Evolutionary conservation across 2,797 vertebrate species (phyloP).

Genomic region (Brotogeris chrysoptera): DNA sequence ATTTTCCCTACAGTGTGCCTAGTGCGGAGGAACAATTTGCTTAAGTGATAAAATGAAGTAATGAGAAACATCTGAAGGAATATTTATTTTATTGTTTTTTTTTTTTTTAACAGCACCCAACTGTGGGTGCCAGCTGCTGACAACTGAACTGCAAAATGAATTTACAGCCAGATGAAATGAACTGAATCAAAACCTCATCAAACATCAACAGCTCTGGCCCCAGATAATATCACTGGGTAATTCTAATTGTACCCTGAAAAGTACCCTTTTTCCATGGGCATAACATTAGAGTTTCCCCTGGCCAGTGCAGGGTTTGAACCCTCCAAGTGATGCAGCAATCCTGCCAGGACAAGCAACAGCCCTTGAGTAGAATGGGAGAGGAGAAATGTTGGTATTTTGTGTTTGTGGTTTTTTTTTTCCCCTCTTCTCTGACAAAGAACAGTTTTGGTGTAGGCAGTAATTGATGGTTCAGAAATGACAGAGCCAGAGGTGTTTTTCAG

Average conservation of each 20-base stretch:
- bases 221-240: neutral
- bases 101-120: neutral
- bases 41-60: neutral
- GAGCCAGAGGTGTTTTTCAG: neutral
- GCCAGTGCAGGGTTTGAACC: neutral
- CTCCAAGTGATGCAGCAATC: neutral
- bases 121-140: neutral
- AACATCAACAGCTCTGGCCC: neutral
- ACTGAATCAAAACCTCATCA: neutral
- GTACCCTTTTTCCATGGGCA: accelerated
- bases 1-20: neutral
- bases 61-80: neutral
- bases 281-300: neutral
- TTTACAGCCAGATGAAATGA: neutral
- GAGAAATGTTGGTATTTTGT: neutral
- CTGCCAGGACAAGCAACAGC: accelerated
- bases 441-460: neutral
- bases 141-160: neutral
- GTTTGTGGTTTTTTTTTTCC: neutral
- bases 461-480: neutral
- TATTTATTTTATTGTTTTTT: neutral
- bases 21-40: neutral
- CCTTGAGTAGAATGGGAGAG: neutral
- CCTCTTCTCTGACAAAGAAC: neutral
- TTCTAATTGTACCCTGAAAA: neutral